These are phyloP conservation scores for Manis pentadactyla DNA, from an alignment of 2,797 vertebrate genomes.

Conservation along the genomic window DNA sequence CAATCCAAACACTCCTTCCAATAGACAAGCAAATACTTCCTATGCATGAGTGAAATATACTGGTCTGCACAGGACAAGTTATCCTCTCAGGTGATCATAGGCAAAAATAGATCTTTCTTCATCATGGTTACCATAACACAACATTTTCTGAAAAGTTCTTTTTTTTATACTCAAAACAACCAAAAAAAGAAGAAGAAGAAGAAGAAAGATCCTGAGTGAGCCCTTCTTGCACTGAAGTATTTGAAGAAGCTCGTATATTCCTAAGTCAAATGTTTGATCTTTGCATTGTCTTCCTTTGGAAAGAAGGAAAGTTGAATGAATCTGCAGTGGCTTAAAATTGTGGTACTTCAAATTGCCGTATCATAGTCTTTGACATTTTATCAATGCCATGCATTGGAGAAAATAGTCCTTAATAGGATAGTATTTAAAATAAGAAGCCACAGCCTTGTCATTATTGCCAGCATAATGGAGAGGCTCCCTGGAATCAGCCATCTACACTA, in stretches of 20 bases:
- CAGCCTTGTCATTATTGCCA: conserved; percentile 80
- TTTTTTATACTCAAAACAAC: conserved; percentile 44
- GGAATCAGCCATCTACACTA: conserved; percentile 82
- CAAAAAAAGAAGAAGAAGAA: neutral
- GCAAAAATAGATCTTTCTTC: neutral
- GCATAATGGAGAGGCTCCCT: conserved; percentile 82
- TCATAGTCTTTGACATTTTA: conserved; percentile 82
- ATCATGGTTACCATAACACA: conserved; percentile 57
- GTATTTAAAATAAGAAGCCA: conserved; percentile 78
- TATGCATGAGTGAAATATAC: conserved; percentile 53
- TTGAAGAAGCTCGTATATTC: conserved; percentile 80
- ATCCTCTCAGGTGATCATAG: conserved; percentile 40
- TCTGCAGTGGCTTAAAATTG: conserved; percentile 73
- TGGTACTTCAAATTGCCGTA: conserved; percentile 77
- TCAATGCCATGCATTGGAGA: conserved; percentile 73
- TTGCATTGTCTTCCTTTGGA: conserved; percentile 57
- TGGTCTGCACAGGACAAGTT: neutral
- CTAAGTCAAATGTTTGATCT: neutral
- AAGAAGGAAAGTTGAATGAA: conserved; percentile 70
- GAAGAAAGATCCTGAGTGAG: conserved; percentile 51
- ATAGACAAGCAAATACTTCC: conserved; percentile 28
- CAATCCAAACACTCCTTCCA: conserved; percentile 20
- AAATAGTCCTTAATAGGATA: conserved; percentile 78
- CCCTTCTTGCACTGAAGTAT: conserved; percentile 67
- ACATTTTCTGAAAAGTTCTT: conserved; percentile 54